Evolutionary conservation across 1,140 invertebrate genomes (phyloP).

Genomic region (Capitella teleta): DNA sequence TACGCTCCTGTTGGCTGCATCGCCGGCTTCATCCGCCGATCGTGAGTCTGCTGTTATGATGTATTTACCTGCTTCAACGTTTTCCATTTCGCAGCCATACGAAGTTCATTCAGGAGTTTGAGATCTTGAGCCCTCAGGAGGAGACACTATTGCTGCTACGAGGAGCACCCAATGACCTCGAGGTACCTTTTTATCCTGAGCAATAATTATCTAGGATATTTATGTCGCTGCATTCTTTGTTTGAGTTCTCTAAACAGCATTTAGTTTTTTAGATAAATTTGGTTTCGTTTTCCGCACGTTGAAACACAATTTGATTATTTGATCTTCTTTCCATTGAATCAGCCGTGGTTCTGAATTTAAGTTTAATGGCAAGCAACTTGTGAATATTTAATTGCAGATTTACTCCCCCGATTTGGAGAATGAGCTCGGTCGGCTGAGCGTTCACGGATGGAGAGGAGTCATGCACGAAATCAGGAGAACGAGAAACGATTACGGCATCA

Average conservation of each 20-base stretch:
- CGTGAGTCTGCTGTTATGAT: conserved; percentile 1
- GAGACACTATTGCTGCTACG: conserved; percentile 6
- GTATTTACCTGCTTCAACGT: not conserved
- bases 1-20: conserved; percentile 8
- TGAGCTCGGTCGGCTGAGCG: conserved; percentile 10
- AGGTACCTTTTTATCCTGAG: conserved; percentile 5
- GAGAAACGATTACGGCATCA: conserved; percentile 6
- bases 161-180: conserved; percentile 7
- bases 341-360: no score
- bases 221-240: no score
- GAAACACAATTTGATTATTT: no score
- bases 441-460: conserved; percentile 10
- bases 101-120: conserved; percentile 10
- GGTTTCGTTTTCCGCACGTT: no score
- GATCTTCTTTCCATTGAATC: no score
- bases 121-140: conserved; percentile 7
- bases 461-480: conserved; percentile 13
- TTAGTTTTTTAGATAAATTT: no score
- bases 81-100: conserved; percentile 4
- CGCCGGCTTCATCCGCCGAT: conserved; percentile 9
- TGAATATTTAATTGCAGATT: no score
- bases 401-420: conserved; percentile 7
- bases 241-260: no score
- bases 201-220: no score
- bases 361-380: no score